Base-by-base conservation (phyloP, 2,797 vertebrate species). In the Sitta carolinensis region DNA sequence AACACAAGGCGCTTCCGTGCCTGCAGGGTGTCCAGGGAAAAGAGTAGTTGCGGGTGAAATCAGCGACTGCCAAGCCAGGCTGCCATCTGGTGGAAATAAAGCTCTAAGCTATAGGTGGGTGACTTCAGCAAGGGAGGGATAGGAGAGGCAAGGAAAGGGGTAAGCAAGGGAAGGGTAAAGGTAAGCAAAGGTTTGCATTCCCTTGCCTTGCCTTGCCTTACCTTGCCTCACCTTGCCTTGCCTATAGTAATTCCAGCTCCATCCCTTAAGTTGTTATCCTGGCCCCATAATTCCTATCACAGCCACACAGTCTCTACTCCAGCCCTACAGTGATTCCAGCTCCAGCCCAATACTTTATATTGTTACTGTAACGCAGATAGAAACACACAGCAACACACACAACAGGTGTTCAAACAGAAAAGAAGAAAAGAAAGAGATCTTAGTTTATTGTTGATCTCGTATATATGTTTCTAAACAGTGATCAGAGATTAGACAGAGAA, bases 61-160 rank as follows among this genome's bases (percentile, higher is more conserved):
- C 11, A 42, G 22, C 34, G 36, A 47, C 32, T 59, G 47, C 52
- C 78, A 84, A 84, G 13, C 40, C 34, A 66, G 73, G 59, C 52
- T 66, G 87, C 87, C 87, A 66, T 42, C 87, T 90, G 47, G 59
- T 78, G 80, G 87, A 48, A 34, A 52, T 18, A 17, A 57, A 59
- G 47, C 54, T 72, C 30, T 15, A 21, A 26, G 59, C 21, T 27
- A 2, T 3, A 45, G 10, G 27, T 14, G 17, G 18, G 12, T 70
- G 20, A 76, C 9, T 2, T 4, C n/a, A 2, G 8, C 45, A 13
- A 10, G 38, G 18, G 10, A 52, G 13, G 3, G 5, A 3, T 16
- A 26, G 27, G 17, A n/a, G 17, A 40, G 23, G 8, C 21, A 62
- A 61, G 54, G 47, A 13, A 58, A 68, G n/a, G 19, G 23, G 13